Conservation (phyloP, 2,888 invertebrate species). For the Erpobdella octoculata region DNA sequence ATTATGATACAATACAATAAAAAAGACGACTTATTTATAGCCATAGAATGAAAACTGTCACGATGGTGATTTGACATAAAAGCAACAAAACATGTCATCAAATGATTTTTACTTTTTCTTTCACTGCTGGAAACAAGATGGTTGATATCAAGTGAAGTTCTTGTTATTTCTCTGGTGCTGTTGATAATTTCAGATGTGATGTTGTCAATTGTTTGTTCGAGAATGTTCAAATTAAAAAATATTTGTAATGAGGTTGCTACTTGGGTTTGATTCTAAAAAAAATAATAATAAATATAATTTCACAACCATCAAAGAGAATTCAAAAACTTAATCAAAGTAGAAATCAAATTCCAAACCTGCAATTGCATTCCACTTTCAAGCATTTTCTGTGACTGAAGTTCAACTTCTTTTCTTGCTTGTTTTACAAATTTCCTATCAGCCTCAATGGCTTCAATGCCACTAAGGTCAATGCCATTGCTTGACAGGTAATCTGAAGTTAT, state of each 20-base stretch:
- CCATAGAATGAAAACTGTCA: no score
- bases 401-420: conserved; percentile 66
- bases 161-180: conserved; percentile 54
- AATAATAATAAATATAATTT: background rate
- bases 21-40: no score
- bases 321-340: background rate
- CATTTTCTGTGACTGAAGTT: conserved; percentile 71
- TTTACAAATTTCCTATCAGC: conserved; percentile 63
- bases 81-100: no score
- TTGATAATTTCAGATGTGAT: conserved; percentile 53
- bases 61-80: no score
- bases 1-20: no score
- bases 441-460: conserved; percentile 72
- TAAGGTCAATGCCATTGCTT: conserved; percentile 67
- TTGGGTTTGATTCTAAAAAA: conserved; percentile 51
- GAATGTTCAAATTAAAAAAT: conserved; percentile 57
- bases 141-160: conserved; percentile 54
- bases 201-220: conserved; percentile 53
- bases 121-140: conserved; percentile 13
- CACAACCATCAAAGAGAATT: background rate
- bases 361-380: conserved; percentile 71
- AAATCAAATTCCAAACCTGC: conserved; percentile 51
- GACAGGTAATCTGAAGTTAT: conserved; percentile 71
- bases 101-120: conserved; percentile 28
- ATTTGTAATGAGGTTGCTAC: conserved; percentile 62